Conservation (phyloP, 2,888 invertebrate genomes). For the Eupithecia vulgata region DNA sequence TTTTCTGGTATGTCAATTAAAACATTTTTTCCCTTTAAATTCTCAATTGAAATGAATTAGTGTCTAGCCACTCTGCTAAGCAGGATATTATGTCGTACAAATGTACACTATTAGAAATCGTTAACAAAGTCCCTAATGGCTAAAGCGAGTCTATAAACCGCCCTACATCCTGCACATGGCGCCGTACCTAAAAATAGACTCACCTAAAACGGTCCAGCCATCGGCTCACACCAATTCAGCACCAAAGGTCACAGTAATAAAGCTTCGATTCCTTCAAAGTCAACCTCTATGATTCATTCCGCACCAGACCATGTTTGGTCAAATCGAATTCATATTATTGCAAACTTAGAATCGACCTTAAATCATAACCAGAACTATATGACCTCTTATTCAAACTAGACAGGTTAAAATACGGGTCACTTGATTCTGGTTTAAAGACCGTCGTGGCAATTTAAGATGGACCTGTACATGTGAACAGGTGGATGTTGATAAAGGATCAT, state of each 20-base stretch:
- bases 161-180: conserved; percentile 30
- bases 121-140: neutral
- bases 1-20: neutral
- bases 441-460: conserved; percentile 7
- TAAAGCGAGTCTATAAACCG: conserved; percentile 15
- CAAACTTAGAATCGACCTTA: conserved; percentile 59
- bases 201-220: conserved; percentile 24
- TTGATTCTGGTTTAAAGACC: conserved; percentile 7
- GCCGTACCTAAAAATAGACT: conserved; percentile 32
- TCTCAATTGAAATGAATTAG: neutral
- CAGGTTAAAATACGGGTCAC: conserved; percentile 1
- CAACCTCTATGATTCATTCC: conserved; percentile 58
- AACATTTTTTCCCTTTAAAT: neutral
- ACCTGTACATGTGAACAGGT: neutral
- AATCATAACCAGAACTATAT: conserved; percentile 27
- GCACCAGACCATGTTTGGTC: conserved; percentile 62
- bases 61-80: neutral
- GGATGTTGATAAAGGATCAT: conserved; percentile 33
- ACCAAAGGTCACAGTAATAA: conserved; percentile 45
- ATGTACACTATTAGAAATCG: neutral
- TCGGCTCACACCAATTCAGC: conserved; percentile 23
- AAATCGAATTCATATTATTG: conserved; percentile 59
- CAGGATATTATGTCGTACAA: neutral
- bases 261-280: conserved; percentile 51
- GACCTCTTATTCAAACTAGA: neutral